Conservation (phyloP, 2,888 invertebrate species). For the Syrista parreyssii region DNA sequence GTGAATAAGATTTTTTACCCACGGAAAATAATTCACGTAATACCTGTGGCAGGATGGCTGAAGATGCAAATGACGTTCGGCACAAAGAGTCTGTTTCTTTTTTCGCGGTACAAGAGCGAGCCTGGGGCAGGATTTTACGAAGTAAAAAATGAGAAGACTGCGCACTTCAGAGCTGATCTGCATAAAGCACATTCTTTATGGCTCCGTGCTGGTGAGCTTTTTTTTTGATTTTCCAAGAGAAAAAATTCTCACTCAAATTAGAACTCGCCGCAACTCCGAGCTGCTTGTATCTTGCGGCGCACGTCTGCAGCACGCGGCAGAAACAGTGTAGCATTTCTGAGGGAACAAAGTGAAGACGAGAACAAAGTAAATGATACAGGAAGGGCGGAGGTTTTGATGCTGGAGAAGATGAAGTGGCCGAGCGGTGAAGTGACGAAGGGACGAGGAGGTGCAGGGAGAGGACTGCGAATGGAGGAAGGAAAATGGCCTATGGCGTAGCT, state of each 20-base stretch:
- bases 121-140: background rate
- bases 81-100: background rate
- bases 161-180: constrained; percentile 19
- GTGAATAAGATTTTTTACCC: background rate
- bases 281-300: background rate
- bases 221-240: constrained; percentile 17
- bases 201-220: constrained; percentile 7
- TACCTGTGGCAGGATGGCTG: background rate
- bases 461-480: constrained; percentile 19
- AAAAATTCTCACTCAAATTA: constrained; percentile 16
- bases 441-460: background rate
- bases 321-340: constrained; percentile 13
- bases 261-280: background rate
- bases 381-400: background rate
- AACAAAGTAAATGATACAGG: constrained; percentile 18
- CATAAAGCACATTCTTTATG: constrained; percentile 18
- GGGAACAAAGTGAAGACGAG: constrained; percentile 24
- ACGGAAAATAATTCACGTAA: background rate
- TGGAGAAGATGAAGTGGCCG: background rate
- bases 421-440: constrained; percentile 10
- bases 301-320: constrained; percentile 3
- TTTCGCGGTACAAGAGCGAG: background rate
- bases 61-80: background rate
- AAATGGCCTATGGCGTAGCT: constrained; percentile 33
- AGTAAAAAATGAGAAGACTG: background rate